A percentile compares a stretch with the other conserved stretches of the same genome.
phyloP scores from a whole-genome alignment of 2,888 invertebrate species.

The Agrochola litura region DNA sequence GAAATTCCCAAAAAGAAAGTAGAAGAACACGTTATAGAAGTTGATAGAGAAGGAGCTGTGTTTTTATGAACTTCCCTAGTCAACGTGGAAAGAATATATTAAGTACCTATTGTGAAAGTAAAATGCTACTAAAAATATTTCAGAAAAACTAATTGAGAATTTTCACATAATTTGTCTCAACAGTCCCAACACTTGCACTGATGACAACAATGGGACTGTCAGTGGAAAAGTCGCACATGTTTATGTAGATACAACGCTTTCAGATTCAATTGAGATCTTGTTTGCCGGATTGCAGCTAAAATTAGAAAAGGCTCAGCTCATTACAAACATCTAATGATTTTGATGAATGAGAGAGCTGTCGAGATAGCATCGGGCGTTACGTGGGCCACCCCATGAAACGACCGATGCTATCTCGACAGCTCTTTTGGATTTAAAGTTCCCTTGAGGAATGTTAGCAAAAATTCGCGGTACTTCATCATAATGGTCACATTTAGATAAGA shows the following conservation, averaged over 20 bases:
- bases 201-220: background rate
- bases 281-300: background rate
- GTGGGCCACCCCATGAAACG: too few relatives aligned
- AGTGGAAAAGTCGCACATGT: background rate
- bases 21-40: background rate
- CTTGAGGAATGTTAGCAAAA: constrained; percentile 5
- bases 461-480: constrained; percentile 10
- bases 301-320: background rate
- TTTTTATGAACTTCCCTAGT: background rate
- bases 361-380: constrained; percentile 19
- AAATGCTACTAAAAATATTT: background rate
- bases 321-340: constrained; percentile 1
- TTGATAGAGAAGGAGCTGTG: background rate
- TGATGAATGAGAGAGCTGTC: constrained; percentile 39
- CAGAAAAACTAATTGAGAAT: constrained; percentile 17
- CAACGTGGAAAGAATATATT: background rate
- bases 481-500: constrained; percentile 2
- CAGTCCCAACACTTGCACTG: background rate
- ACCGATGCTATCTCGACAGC: too few relatives aligned
- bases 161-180: constrained; percentile 11
- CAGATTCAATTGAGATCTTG: background rate
- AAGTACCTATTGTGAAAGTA: background rate
- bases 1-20: background rate
- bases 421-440: background rate
- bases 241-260: background rate